Evolutionary conservation across 2,888 invertebrate species (phyloP).

Genomic region (Nomada goodeniana): DNA sequence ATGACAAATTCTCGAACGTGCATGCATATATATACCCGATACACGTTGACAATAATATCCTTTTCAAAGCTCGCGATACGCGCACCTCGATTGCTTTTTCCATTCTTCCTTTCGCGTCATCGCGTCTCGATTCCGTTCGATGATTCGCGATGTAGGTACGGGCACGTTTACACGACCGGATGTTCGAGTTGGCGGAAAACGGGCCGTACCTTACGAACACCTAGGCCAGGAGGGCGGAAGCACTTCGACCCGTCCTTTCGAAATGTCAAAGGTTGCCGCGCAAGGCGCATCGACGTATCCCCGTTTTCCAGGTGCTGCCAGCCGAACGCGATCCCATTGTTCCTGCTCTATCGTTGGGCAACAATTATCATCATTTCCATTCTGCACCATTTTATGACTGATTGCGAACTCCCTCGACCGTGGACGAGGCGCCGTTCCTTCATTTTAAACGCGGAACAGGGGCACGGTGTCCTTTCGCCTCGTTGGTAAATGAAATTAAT

Average conservation of each 20-base stretch:
- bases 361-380: slow-evolving; percentile 59
- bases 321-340: slow-evolving; percentile 57
- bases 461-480: background rate
- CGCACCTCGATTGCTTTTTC: background rate
- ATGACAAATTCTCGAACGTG: slow-evolving; percentile 2
- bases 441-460: background rate
- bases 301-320: slow-evolving; percentile 63
- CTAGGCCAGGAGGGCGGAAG: slow-evolving; percentile 59
- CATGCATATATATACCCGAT: background rate
- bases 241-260: slow-evolving; percentile 76
- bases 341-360: slow-evolving; percentile 39
- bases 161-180: slow-evolving; percentile 38
- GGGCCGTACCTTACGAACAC: slow-evolving; percentile 39
- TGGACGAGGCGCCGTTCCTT: background rate
- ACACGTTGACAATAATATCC: background rate
- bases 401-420: background rate
- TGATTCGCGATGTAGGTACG: slow-evolving; percentile 17
- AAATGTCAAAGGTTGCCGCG: slow-evolving; percentile 82
- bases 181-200: slow-evolving; percentile 40
- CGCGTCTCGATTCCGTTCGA: background rate
- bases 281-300: slow-evolving; percentile 71
- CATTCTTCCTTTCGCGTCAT: background rate
- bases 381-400: slow-evolving; percentile 28
- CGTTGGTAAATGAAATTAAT: background rate
- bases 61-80: background rate